Conservation (phyloP, 1,140 invertebrate species). For the Neocloeon triangulifer region DNA sequence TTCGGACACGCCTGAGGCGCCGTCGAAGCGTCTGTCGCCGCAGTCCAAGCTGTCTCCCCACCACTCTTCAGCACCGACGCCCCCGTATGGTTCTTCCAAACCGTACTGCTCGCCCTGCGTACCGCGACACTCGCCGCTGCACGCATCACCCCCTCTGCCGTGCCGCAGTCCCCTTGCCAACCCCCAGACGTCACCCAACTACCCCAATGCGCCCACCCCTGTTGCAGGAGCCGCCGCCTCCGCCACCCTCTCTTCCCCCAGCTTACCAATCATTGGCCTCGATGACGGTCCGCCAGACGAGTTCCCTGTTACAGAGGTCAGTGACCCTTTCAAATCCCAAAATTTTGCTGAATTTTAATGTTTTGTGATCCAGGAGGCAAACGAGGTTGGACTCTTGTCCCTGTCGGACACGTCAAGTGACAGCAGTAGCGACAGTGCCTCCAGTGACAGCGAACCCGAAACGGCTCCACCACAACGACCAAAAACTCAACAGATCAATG, state of each 20-base stretch:
- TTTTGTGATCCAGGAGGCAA: constrained; percentile 6
- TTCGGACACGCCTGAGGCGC: too few relatives aligned
- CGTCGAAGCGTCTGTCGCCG: neutral
- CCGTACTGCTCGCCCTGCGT: neutral
- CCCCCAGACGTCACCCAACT: constrained; percentile 11
- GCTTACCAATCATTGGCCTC: constrained; percentile 49
- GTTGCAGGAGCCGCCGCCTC: constrained; percentile 17
- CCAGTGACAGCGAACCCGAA: constrained; percentile 18
- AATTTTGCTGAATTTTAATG: too few relatives aligned
- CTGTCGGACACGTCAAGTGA: constrained; percentile 13
- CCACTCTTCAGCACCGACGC: constrained; percentile 1
- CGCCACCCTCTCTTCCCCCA: constrained; percentile 28
- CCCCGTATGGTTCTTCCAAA: too few relatives aligned
- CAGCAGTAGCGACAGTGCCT: constrained; percentile 16
- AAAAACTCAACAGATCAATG: constrained; percentile 9
- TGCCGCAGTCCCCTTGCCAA: constrained; percentile 16
- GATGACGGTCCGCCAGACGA: constrained; percentile 33
- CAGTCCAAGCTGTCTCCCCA: constrained; percentile 5
- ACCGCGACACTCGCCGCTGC: constrained; percentile 20
- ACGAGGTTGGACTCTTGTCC: constrained; percentile 12
- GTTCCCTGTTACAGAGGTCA: too few relatives aligned
- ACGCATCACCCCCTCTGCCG: constrained; percentile 19
- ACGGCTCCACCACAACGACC: constrained; percentile 12
- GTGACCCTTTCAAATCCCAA: too few relatives aligned
- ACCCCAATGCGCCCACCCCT: constrained; percentile 20